phyloP scores from a whole-genome alignment of 2,888 invertebrate species.

The Lithosia quadra region DNA sequence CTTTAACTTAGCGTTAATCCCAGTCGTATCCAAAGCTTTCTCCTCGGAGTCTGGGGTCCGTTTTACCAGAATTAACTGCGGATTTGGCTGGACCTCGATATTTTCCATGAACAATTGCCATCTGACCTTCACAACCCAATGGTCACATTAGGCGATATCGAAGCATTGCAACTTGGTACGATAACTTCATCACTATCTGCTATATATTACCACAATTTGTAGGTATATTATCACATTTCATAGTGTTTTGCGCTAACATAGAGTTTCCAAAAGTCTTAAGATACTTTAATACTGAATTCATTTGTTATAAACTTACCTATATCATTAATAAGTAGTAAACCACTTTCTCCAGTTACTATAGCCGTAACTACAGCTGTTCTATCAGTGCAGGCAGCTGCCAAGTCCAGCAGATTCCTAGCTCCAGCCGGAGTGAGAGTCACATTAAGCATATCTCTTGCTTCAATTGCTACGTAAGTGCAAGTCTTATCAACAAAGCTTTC shows the following conservation, averaged over 20 bases:
- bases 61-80: no score
- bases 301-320: slow-evolving; percentile 74
- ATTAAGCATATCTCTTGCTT: slow-evolving; percentile 89
- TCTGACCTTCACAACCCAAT: no score
- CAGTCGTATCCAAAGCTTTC: no score
- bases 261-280: not conserved
- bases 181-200: not conserved
- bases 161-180: no score
- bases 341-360: slow-evolving; percentile 65
- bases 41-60: no score
- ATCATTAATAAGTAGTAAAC: slow-evolving; percentile 87
- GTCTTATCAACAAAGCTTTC: slow-evolving; percentile 71
- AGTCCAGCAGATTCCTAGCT: slow-evolving; percentile 86
- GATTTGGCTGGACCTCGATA: no score
- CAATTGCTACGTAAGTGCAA: slow-evolving; percentile 90
- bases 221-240: no score
- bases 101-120: no score
- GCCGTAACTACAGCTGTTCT: slow-evolving; percentile 75
- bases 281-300: not conserved
- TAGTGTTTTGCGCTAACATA: not conserved
- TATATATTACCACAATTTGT: no score
- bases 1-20: not conserved
- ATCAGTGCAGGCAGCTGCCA: slow-evolving; percentile 64
- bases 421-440: slow-evolving; percentile 89
- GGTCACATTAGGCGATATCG: no score